These are phyloP conservation scores for Eilema sororculum DNA, from an alignment of 2,888 invertebrate species.

Conservation along the genomic window DNA sequence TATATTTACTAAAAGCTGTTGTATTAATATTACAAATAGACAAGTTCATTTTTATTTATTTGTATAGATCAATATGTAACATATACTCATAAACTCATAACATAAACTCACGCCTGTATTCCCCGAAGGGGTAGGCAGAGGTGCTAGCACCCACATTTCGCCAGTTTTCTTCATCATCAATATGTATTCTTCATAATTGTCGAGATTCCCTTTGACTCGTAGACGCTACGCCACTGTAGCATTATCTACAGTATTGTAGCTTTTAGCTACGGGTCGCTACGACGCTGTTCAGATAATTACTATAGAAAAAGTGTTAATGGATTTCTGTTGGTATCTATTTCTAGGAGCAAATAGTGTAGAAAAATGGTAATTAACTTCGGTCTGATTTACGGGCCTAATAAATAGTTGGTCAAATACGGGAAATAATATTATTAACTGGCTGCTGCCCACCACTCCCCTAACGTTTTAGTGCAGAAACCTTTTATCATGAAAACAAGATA, in stretches of 20 bases:
- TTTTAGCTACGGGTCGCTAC: background rate
- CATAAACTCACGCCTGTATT: too few species aligned
- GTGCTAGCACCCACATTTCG: too few species aligned
- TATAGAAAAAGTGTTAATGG: background rate
- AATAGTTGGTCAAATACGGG: background rate
- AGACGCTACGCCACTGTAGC: background rate
- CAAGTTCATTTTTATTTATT: background rate
- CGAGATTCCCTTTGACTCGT: background rate
- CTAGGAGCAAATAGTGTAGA: background rate
- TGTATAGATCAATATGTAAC: background rate
- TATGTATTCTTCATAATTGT: too few species aligned
- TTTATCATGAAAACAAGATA: background rate
- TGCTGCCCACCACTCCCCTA: background rate
- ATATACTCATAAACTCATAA: too few species aligned
- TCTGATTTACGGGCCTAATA: background rate
- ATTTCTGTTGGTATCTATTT: background rate
- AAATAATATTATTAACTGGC: background rate
- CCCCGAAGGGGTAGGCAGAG: too few species aligned
- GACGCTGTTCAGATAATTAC: background rate
- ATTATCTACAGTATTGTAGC: background rate
- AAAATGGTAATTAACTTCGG: background rate
- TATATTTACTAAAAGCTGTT: background rate
- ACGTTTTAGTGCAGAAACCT: background rate
- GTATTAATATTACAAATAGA: background rate
- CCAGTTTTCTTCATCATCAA: too few species aligned